These are phyloP conservation scores for Gymnobelideus leadbeateri DNA, from an alignment of 2,113 vertebrate genomes.

Conservation along the genomic window DNA sequence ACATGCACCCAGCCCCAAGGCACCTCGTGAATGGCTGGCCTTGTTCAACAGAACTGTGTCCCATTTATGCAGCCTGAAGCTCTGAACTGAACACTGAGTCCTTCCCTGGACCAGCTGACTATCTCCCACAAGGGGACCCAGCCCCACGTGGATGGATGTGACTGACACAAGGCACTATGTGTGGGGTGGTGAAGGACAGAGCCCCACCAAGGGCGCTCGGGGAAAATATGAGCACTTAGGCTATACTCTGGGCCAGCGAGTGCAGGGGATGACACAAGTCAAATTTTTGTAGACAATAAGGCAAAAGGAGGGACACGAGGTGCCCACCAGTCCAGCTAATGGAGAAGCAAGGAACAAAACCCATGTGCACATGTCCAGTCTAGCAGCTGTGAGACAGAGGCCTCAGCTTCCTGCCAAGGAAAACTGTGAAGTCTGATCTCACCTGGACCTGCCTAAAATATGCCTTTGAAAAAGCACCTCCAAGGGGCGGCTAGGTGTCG, in stretches of 20 bases:
- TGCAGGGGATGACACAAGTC: background rate
- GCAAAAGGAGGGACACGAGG: background rate
- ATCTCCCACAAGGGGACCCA: background rate
- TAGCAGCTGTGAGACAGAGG: background rate
- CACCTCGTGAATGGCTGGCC: background rate
- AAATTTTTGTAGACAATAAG: background rate
- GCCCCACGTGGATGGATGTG: background rate
- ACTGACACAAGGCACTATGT: background rate
- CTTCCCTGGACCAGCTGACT: background rate
- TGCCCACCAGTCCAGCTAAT: background rate
- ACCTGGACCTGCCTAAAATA: background rate
- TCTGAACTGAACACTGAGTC: background rate
- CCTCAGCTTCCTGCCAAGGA: background rate
- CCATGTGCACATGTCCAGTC: background rate
- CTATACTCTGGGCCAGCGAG: no score
- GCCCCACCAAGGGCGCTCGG: no score
- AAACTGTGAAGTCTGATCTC: background rate
- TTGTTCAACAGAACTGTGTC: background rate
- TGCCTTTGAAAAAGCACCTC: background rate
- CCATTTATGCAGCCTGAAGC: background rate
- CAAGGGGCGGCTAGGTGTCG: no score
- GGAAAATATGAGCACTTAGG: no score
- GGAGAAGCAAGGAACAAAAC: background rate
- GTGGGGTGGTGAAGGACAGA: no score
- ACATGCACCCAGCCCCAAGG: background rate